phyloP scores from a whole-genome alignment of 1,140 invertebrate genomes.

The Drosophila seguyi region DNA sequence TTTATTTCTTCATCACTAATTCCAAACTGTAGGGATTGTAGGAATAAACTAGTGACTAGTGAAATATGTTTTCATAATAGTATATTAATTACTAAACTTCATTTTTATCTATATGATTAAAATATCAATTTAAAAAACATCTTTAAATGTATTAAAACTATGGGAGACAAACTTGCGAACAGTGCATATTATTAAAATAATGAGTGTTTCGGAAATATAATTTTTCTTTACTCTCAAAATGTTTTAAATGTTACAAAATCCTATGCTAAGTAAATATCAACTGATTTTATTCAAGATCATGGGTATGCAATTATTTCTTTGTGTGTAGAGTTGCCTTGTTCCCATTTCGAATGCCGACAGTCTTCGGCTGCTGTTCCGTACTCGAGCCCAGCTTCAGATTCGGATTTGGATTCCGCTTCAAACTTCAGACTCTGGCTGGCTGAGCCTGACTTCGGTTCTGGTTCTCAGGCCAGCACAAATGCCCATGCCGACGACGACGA shows the following conservation, averaged over 20 bases:
- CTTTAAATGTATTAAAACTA: no score
- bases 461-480: constrained; percentile 56
- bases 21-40: no score
- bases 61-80: no score
- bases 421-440: constrained; percentile 46
- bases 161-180: no score
- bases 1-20: no score
- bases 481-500: constrained; percentile 27
- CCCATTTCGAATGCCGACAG: constrained; percentile 49
- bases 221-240: no score
- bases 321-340: constrained; percentile 41
- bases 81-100: no score
- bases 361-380: constrained; percentile 21
- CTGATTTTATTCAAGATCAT: not conserved
- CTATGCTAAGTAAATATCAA: not conserved
- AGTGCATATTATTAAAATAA: no score
- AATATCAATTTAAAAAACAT: no score
- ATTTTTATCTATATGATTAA: no score
- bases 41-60: no score
- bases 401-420: constrained; percentile 10
- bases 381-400: constrained; percentile 13
- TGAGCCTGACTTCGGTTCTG: constrained; percentile 54
- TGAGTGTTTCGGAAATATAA: no score
- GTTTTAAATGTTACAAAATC: not conserved
- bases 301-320: not conserved